Conservation (phyloP, 2,888 invertebrate species). For the Drosophila kanekoi region DNA sequence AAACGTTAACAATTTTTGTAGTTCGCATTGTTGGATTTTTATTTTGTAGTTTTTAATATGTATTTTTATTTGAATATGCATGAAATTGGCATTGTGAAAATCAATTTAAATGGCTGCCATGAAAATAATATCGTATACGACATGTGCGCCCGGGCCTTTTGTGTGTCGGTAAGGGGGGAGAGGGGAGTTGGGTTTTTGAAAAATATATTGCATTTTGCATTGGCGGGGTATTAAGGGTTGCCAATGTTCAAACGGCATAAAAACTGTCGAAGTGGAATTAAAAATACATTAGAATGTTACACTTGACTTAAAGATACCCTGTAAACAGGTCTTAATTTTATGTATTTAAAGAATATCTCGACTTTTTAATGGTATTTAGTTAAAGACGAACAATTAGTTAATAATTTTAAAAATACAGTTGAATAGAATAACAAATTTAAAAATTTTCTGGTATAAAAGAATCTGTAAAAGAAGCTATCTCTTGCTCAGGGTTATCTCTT, state of each 20-base stretch:
- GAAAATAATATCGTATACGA: slow-evolving; percentile 49
- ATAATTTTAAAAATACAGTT: too few species aligned
- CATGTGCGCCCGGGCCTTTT: slow-evolving; percentile 24
- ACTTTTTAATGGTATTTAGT: too few species aligned
- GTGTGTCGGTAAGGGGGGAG: not conserved
- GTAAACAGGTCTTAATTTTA: not conserved
- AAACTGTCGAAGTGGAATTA: slow-evolving; percentile 37
- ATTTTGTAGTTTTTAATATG: slow-evolving; percentile 29
- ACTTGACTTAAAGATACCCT: slow-evolving; percentile 9
- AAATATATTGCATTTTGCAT: slow-evolving; percentile 40
- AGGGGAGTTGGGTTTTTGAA: slow-evolving; percentile 16
- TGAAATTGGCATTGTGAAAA: slow-evolving; percentile 62
- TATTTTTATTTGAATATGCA: slow-evolving; percentile 64
- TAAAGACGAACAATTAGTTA: too few species aligned
- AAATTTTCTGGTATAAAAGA: too few species aligned
- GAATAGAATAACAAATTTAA: too few species aligned
- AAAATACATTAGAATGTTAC: not conserved
- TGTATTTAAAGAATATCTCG: not conserved
- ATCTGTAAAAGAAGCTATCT: too few species aligned
- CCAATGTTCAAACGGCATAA: slow-evolving; percentile 35
- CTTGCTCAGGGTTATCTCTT: too few species aligned
- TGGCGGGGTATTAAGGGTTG: slow-evolving; percentile 45
- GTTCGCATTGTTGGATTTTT: slow-evolving; percentile 27
- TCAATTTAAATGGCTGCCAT: slow-evolving; percentile 57
- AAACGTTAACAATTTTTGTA: slow-evolving; percentile 68